These are phyloP conservation scores for Eunapius fragilis DNA, from an alignment of 37 sponge, comb jelly and placozoan genomes.

Conservation along the genomic window DNA sequence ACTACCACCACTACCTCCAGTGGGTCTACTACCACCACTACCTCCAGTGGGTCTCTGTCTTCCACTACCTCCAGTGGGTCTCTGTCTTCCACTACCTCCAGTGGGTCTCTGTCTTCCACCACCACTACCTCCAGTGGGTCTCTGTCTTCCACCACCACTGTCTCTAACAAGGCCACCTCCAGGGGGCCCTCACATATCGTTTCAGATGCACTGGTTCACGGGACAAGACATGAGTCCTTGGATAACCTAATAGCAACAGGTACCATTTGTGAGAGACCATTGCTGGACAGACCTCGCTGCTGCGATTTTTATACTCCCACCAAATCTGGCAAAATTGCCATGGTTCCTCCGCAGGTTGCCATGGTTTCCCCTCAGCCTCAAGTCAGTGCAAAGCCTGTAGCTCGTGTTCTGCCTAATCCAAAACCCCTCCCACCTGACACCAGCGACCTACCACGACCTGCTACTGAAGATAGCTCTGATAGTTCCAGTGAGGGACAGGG, in stretches of 20 bases:
- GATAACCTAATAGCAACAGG: not conserved
- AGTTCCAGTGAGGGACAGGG: not conserved
- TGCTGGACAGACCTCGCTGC: not conserved
- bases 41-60: too few species aligned
- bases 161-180: too few species aligned
- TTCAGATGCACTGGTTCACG: too few species aligned
- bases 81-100: too few species aligned
- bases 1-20: too few species aligned
- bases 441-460: not conserved
- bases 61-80: too few species aligned
- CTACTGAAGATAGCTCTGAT: not conserved
- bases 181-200: too few species aligned
- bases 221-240: not conserved
- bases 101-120: too few species aligned
- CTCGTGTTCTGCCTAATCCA: conserved; percentile 48
- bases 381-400: conserved; percentile 45
- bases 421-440: not conserved
- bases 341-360: conserved; percentile 51
- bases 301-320: not conserved
- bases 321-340: conserved; percentile 41
- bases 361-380: conserved; percentile 27
- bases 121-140: too few species aligned
- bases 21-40: too few species aligned
- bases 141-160: too few species aligned
- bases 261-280: not conserved